Percentiles rank a stretch among this genome's conserved stretches.
phyloP scores from a whole-genome alignment of 2,797 vertebrate species.

The Danio kyathit region DNA sequence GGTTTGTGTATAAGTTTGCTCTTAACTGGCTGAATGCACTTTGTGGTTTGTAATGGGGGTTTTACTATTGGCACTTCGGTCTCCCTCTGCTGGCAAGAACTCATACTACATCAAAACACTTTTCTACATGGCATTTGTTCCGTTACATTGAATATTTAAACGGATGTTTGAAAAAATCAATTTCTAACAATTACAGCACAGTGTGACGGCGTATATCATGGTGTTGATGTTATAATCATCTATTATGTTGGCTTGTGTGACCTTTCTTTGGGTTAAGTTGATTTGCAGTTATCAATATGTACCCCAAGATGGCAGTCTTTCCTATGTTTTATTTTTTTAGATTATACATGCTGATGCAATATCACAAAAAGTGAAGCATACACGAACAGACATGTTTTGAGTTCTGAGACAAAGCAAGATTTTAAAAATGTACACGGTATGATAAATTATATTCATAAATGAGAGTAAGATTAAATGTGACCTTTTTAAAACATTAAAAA shows the following conservation, averaged over 20 bases:
- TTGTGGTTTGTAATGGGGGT: no score
- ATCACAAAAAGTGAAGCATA: background rate
- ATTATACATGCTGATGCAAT: conserved; percentile 15
- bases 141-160: background rate
- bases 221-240: no score
- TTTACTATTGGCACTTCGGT: background rate
- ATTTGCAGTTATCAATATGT: background rate
- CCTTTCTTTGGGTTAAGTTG: background rate
- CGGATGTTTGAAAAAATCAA: no score
- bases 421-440: background rate
- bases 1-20: no score
- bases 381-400: background rate
- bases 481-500: no score
- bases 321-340: background rate
- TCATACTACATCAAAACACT: background rate
- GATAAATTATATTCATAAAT: background rate
- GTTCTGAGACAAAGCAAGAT: background rate
- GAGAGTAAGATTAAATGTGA: background rate
- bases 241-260: background rate
- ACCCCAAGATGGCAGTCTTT: conserved; percentile 47
- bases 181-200: no score
- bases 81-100: conserved; percentile 14
- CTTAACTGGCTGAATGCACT: no score
- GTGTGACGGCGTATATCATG: no score
- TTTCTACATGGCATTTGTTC: background rate